phyloP scores from a whole-genome alignment of 2,113 vertebrate species.

The Fulmarus glacialis region DNA sequence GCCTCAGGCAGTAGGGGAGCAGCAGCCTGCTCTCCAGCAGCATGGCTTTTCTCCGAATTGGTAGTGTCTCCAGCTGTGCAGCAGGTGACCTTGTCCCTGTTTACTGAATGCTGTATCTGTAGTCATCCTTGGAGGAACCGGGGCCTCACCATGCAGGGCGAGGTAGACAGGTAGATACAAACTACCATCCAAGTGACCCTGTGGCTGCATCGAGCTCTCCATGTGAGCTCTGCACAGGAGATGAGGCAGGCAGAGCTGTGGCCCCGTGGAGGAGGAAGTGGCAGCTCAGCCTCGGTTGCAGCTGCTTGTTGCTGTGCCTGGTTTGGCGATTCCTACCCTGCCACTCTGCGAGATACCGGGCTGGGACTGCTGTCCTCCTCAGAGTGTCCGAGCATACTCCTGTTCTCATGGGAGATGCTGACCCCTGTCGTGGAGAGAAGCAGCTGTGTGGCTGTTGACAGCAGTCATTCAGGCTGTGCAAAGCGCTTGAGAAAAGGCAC shows the following conservation, averaged over 20 bases:
- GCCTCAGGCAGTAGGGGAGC: background rate
- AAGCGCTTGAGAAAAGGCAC: background rate
- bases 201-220: background rate
- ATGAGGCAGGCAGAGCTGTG: background rate
- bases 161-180: background rate
- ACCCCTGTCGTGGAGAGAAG: background rate
- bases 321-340: background rate
- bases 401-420: background rate
- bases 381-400: background rate
- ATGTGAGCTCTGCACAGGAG: background rate
- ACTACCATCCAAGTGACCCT: background rate
- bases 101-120: background rate
- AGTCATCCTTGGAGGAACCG: background rate
- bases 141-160: rapidly evolving
- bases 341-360: rapidly evolving
- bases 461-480: background rate
- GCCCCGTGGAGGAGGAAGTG: background rate
- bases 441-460: background rate
- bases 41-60: background rate
- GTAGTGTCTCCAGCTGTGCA: background rate
- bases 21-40: background rate
- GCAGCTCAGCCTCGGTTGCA: background rate
- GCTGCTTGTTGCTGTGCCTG: background rate
- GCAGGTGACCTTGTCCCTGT: background rate
- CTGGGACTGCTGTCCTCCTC: background rate